Evolutionary conservation across 2,888 invertebrate species (phyloP).

Genomic region (Sesamia inferens): DNA sequence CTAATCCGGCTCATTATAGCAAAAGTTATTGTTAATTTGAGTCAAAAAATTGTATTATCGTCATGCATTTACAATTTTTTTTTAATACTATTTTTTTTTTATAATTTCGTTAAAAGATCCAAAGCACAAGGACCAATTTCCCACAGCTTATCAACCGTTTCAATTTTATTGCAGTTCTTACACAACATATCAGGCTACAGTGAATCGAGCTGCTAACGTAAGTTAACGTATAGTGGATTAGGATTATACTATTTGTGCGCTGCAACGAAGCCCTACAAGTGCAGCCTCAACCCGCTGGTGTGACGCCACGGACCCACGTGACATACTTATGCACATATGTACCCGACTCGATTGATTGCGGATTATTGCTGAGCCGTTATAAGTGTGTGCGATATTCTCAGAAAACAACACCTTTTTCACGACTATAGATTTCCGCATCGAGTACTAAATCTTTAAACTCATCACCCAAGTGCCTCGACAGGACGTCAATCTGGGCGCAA

Average conservation of each 20-base stretch:
- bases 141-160: not conserved
- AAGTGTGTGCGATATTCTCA: not conserved
- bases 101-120: too few species aligned
- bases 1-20: not conserved
- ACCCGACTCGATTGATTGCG: not conserved
- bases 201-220: constrained; percentile 38
- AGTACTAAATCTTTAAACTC: too few species aligned
- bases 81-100: too few species aligned
- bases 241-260: constrained; percentile 56
- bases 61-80: not conserved
- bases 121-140: not conserved
- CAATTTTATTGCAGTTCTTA: not conserved
- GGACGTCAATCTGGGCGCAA: too few species aligned
- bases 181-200: constrained; percentile 1
- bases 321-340: not conserved
- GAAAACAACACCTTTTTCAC: not conserved
- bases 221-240: constrained; percentile 53
- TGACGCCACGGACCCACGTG: constrained; percentile 36
- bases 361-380: not conserved
- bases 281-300: constrained; percentile 48
- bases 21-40: not conserved
- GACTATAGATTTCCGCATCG: too few species aligned
- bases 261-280: constrained; percentile 61
- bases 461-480: too few species aligned
- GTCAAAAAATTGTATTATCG: not conserved